Base-by-base conservation (phyloP, 2,888 invertebrate genomes). In the Proisotoma minuta region DNA sequence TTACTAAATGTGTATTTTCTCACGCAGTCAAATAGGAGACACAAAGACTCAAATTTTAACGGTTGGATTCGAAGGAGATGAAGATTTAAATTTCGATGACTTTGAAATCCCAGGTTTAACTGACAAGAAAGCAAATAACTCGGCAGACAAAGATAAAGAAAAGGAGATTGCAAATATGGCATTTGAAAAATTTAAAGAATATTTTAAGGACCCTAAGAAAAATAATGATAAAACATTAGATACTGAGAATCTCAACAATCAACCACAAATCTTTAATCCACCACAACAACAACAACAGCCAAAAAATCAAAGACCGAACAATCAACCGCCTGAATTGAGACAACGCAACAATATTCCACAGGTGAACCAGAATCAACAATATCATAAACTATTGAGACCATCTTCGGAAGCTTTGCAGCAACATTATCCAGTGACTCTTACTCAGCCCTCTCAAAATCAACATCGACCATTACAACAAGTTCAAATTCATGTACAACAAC, bases 41-140 rank as follows among this genome's bases (percentile, higher is more conserved):
- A 62, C 69, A 3, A 73, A 73, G 60, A 71, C 73, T 3, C 73
- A 73, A 58, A 73, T 73, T 51, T 51, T 73, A 8, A 69, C 71
- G 0, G 73, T 73, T 2, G 73, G 73, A 15, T 73, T 73, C 54
- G 71, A 70, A 26, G 71, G 73, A n/a, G 69, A 73, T 64, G 73
- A 73, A 57, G 68, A 70, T 15, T 58, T 73, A 12, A 70, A 73
- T 57, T 60, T 73, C 20, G 67, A 72, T 22, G 71, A 73, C 29
- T 73, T 73, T 57, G 68, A 67, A 12, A 61, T 68, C 23, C 68
- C 68, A 39, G 66, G 66, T 1, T 39, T 66, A 8, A 65, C 62
- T 3, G 63, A 66, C 52, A 58, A 57, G 10, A 57, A 68, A 2
- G 59, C 59, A 15, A 59, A 69, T 3, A 59, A 47, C 10, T 63